These are phyloP conservation scores for Phyto melanocephala DNA, from an alignment of 2,888 invertebrate genomes.

Conservation along the genomic window DNA sequence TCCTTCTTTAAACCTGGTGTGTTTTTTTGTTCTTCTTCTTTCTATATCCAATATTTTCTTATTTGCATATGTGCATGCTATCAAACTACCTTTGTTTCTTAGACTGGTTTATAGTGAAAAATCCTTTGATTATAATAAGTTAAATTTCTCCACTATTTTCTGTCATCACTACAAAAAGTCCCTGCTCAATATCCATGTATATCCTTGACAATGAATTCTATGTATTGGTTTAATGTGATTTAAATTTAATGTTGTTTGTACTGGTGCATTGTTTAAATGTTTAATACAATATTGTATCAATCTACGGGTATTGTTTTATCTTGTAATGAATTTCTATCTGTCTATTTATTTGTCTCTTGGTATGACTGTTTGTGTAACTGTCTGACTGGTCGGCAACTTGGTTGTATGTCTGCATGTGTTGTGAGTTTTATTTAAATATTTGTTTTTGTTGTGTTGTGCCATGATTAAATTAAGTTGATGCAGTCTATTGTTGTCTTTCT, in stretches of 20 bases:
- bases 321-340: constrained; percentile 24
- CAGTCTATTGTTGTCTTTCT: constrained; percentile 60
- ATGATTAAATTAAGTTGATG: constrained; percentile 76
- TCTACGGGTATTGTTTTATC: constrained; percentile 42
- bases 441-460: constrained; percentile 72
- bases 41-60: neutral
- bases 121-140: constrained; percentile 23
- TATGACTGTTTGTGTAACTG: neutral
- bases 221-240: neutral
- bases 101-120: neutral
- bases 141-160: neutral
- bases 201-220: neutral
- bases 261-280: constrained; percentile 48
- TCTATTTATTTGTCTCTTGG: neutral
- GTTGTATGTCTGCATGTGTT: neutral
- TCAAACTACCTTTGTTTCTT: constrained; percentile 13
- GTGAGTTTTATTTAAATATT: constrained; percentile 69
- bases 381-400: neutral
- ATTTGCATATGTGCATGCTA: neutral
- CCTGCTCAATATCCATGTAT: neutral
- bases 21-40: neutral
- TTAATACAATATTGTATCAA: constrained; percentile 58
- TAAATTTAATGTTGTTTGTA: neutral
- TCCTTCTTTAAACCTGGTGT: neutral
- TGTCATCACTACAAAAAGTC: neutral